Percentiles rank a stretch among this genome's conserved stretches.
These are phyloP conservation scores for Thamnophis elegans DNA, from an alignment of 2,797 vertebrate genomes.

Conservation along the genomic window DNA sequence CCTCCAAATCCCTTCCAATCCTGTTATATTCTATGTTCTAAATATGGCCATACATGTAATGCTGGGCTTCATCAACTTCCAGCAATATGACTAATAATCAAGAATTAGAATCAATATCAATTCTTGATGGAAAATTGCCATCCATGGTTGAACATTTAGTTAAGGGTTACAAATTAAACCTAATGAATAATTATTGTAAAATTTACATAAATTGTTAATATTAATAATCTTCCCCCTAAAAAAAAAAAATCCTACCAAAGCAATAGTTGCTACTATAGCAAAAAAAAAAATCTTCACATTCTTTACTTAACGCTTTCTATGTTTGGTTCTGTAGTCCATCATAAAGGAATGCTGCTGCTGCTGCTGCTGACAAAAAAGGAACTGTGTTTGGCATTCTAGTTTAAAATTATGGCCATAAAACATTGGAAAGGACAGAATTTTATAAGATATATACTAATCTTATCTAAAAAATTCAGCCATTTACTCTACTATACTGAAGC, in stretches of 20 bases:
- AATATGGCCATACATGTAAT: neutral
- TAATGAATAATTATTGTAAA: neutral
- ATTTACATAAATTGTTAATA: neutral
- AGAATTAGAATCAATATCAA: neutral
- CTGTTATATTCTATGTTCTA: neutral
- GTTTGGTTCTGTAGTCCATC: neutral
- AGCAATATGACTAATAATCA: neutral
- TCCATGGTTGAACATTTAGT: neutral
- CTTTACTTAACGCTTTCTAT: neutral
- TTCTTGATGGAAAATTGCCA: neutral
- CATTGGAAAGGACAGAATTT: neutral
- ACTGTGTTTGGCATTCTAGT: neutral
- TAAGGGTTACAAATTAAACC: neutral
- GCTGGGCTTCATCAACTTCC: neutral
- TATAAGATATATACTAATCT: neutral
- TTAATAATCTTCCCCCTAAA: neutral
- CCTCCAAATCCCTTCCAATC: neutral
- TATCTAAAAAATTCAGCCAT: neutral
- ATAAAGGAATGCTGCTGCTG: neutral
- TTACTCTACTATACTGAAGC: neutral
- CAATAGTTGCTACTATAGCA: neutral
- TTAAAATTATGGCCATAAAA: neutral
- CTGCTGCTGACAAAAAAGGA: neutral
- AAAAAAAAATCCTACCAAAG: neutral
- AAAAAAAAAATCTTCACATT: neutral